Base-by-base conservation (phyloP, 2,888 invertebrate genomes). In the Tribolium freemani region DNA sequence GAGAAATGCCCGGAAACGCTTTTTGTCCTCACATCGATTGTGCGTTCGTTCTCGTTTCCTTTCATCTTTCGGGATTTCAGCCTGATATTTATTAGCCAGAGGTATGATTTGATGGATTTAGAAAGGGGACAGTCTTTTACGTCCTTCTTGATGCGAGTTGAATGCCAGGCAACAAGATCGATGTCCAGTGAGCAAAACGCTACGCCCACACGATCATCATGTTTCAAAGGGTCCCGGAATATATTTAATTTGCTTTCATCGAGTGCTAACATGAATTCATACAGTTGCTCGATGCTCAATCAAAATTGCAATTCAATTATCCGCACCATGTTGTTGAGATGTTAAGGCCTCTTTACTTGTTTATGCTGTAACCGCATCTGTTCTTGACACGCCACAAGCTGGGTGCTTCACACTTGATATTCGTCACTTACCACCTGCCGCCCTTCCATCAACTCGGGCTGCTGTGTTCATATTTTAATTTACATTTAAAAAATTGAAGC, bases 1-100 rank as follows among this genome's bases (percentile, higher is more conserved):
- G 64, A 64, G 54, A 54, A 38, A 64, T 45, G 64, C 44, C 54
- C 54, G 53, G 53, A 54, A 64, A 64, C 44, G 64, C 64, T 64
- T 54, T 64, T 64, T 64, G 54, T 64, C 54, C 53, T 21, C 64
- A 45, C 64, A 64, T 64, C 64, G 64, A 64, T 64, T 64, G 54
- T 54, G 21, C 64, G 44, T 45, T 44, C 51, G 13, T 51, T 51
- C 61, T 63, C 63, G 50, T 63, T 63, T 51, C 31, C 63, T 63
- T 51, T 50, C 50, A 31, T 63, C 63, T 26, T 63, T 31, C 20
- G 10, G 50, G 38, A 31, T 63, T 63, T 63, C 46, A 45, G 30
- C 5, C 11, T 48, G 60, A 48, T 46, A 60, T 60, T 60, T 60
- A 26, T 60, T 60, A 60, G 48, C 48, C 11, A 2, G 16, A 48